Conservation (phyloP, 1,140 invertebrate species). For the Glomeris maerens region DNA sequence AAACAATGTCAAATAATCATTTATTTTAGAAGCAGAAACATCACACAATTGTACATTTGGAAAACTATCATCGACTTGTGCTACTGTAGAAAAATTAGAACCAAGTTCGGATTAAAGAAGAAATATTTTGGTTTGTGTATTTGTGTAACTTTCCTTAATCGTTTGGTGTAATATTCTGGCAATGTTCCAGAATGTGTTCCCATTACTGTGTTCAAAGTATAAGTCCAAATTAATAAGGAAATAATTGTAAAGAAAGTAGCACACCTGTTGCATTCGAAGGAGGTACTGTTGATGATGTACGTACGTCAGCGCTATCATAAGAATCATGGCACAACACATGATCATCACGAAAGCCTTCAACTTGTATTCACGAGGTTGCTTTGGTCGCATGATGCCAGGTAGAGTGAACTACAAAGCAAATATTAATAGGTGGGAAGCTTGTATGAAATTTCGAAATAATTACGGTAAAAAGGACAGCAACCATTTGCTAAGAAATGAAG, state of each 20-base stretch:
- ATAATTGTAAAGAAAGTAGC: no score
- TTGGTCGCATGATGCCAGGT: conserved; percentile 38
- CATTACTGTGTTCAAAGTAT: background rate
- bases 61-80: no score
- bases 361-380: conserved; percentile 45
- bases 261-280: conserved; percentile 31
- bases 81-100: no score
- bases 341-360: conserved; percentile 61
- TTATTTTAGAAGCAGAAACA: conserved; percentile 3
- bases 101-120: no score
- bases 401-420: conserved; percentile 34
- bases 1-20: conserved; percentile 14
- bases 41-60: no score
- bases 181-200: background rate
- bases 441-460: no score
- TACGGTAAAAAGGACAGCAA: background rate
- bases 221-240: conserved; percentile 8
- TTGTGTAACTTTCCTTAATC: no score
- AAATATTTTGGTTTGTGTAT: no score
- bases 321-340: conserved; percentile 60
- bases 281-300: conserved; percentile 67
- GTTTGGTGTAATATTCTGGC: no score
- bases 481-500: background rate
- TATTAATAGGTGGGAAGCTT: no score
- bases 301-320: conserved; percentile 66